Conservation (phyloP, 2,888 invertebrate species). For the Eupsilia transversa region DNA sequence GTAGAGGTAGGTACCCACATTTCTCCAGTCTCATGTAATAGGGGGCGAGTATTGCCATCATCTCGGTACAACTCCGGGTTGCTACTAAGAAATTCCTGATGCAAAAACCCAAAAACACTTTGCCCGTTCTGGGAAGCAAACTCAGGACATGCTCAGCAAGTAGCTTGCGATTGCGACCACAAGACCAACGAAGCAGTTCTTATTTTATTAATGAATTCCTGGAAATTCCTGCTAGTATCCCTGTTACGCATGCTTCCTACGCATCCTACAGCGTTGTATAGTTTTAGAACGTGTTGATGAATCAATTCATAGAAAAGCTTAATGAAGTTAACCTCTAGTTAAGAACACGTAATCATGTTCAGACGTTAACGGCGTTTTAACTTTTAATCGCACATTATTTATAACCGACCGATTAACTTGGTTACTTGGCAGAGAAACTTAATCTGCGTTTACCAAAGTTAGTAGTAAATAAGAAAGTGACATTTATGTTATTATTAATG, state of each 20-base stretch:
- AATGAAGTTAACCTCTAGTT: slow-evolving; percentile 48
- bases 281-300: slow-evolving; percentile 26
- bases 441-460: slow-evolving; percentile 40
- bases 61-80: no score
- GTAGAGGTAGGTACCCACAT: no score
- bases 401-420: slow-evolving; percentile 55
- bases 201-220: background rate
- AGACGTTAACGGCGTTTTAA: slow-evolving; percentile 61
- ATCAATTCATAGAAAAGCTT: slow-evolving; percentile 42
- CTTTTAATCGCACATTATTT: slow-evolving; percentile 63
- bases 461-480: slow-evolving; percentile 45
- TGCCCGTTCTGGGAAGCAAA: no score
- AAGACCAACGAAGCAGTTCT: no score
- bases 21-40: no score
- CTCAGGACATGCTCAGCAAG: no score
- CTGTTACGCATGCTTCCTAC: no score
- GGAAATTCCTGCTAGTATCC: background rate
- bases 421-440: slow-evolving; percentile 48
- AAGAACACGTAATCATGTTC: slow-evolving; percentile 34
- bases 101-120: no score
- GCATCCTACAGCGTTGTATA: background rate
- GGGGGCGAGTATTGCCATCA: no score
- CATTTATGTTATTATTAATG: slow-evolving; percentile 56
- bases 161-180: no score
- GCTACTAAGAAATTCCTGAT: no score